Conservation (phyloP, 2,797 vertebrate species). For the Centroberyx gerrardi region DNA sequence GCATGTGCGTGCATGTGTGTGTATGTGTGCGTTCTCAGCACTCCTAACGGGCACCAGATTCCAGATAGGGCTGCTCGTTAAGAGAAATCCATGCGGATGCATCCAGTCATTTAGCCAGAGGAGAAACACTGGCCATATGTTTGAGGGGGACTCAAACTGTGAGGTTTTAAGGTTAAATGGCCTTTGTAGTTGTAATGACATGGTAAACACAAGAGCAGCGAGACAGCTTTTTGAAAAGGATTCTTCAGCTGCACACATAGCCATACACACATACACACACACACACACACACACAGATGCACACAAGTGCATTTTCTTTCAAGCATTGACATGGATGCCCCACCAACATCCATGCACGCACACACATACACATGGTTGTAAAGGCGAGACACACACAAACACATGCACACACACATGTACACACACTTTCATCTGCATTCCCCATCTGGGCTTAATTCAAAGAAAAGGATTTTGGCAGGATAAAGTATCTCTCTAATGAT, state of each 20-base stretch:
- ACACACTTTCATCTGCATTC: constrained; percentile 86
- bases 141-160: constrained; percentile 84
- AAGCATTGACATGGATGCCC: constrained; percentile 76
- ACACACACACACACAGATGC: constrained; percentile 37
- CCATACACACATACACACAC: constrained; percentile 22
- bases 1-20: constrained; percentile 41
- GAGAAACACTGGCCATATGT: constrained; percentile 85
- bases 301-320: constrained; percentile 67
- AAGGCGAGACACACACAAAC: constrained; percentile 51
- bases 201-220: constrained; percentile 81
- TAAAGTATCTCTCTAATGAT: constrained; percentile 89
- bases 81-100: constrained; percentile 85
- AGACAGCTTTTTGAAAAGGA: constrained; percentile 79
- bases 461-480: constrained; percentile 88
- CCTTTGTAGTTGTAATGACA: constrained; percentile 88
- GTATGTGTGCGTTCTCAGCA: constrained; percentile 66
- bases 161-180: constrained; percentile 87
- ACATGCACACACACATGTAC: constrained; percentile 48
- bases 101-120: constrained; percentile 86
- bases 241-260: constrained; percentile 70
- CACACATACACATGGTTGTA: constrained; percentile 53
- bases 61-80: constrained; percentile 87
- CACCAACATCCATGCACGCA: constrained; percentile 48
- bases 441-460: constrained; percentile 88
- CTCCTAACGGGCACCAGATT: constrained; percentile 88